Evolutionary conservation across 1,140 invertebrate genomes (phyloP).

Genomic region (Calliopsis andreniformis): DNA sequence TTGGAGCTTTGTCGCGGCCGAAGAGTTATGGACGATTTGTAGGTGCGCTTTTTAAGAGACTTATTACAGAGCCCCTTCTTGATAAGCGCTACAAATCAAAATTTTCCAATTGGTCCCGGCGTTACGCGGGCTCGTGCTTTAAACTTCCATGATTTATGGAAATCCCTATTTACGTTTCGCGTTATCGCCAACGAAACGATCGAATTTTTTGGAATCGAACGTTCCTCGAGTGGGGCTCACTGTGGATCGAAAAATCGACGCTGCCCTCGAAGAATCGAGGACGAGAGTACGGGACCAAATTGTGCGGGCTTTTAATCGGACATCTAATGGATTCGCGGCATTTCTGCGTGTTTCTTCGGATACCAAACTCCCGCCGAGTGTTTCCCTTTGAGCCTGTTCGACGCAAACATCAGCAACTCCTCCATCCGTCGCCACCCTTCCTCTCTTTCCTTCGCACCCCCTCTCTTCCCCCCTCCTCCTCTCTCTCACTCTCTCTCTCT

Average conservation of each 20-base stretch:
- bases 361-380: conserved; percentile 20
- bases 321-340: conserved; percentile 33
- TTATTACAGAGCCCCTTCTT: conserved; percentile 41
- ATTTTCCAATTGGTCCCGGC: conserved; percentile 37
- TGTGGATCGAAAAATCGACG: not conserved
- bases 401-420: conserved; percentile 47
- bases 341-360: conserved; percentile 30
- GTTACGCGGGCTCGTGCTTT: conserved; percentile 7
- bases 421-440: conserved; percentile 23
- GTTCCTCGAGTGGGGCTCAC: not conserved
- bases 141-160: conserved; percentile 46
- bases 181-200: conserved; percentile 17
- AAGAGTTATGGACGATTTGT: conserved; percentile 59
- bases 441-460: conserved; percentile 12
- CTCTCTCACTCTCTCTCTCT: conserved; percentile 28
- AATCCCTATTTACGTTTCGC: conserved; percentile 9
- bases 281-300: not conserved
- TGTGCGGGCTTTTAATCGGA: conserved; percentile 26
- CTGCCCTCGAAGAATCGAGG: not conserved
- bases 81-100: conserved; percentile 47
- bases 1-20: conserved; percentile 46
- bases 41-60: conserved; percentile 47
- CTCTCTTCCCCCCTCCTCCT: conserved; percentile 33
- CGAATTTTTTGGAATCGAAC: not conserved
- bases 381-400: conserved; percentile 36